Conservation (phyloP, 2,888 invertebrate species). For the Aleiodes alternator region DNA sequence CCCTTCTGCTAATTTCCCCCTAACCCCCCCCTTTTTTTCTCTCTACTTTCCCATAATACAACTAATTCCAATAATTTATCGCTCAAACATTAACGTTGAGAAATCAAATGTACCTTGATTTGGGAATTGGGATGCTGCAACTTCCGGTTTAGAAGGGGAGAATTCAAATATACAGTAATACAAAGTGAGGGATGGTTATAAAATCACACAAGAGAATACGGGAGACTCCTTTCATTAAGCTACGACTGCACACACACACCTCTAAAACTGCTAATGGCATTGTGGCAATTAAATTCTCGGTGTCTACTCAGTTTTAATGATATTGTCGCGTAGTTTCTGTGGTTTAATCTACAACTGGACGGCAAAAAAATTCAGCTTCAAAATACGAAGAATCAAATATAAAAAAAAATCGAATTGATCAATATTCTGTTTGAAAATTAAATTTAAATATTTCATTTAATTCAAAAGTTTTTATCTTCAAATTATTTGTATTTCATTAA, state of each 20-base stretch:
- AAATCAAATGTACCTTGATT: background rate
- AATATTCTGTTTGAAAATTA: background rate
- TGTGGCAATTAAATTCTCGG: slow-evolving; percentile 64
- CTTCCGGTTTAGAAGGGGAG: background rate
- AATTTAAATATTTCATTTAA: background rate
- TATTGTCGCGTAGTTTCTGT: slow-evolving; percentile 28
- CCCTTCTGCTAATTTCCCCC: no score
- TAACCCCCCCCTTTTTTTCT: no score
- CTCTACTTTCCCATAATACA: no score
- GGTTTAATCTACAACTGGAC: slow-evolving; percentile 8
- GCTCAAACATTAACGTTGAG: background rate
- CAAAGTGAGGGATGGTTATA: slow-evolving; percentile 2
- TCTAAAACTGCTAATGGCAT: slow-evolving; percentile 60
- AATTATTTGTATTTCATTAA: no score
- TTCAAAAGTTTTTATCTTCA: no score
- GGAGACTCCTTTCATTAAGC: slow-evolving; percentile 42
- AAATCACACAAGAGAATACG: slow-evolving; percentile 39
- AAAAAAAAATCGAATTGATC: background rate
- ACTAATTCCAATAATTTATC: background rate
- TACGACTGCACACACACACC: slow-evolving; percentile 23
- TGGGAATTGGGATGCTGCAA: background rate
- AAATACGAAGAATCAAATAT: background rate
- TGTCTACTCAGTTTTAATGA: slow-evolving; percentile 44
- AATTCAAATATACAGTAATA: background rate
- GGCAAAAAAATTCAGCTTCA: background rate